Evolutionary conservation across 1,140 invertebrate genomes (phyloP).

Genomic region (Ectropis grisescens): DNA sequence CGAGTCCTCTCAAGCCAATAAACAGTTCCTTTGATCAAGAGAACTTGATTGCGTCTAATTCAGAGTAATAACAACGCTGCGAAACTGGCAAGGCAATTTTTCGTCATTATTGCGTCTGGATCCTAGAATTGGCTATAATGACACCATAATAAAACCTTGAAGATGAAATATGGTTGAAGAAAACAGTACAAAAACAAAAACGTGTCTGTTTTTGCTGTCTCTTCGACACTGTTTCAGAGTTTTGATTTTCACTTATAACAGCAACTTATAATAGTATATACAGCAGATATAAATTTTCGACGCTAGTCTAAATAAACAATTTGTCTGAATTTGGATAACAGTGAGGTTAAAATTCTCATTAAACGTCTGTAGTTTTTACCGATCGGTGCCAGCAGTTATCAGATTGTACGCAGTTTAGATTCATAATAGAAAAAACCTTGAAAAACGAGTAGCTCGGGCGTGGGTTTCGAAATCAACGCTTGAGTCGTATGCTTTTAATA

Average conservation of each 20-base stretch:
- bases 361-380: slow-evolving; percentile 31
- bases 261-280: too few species aligned
- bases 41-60: too few species aligned
- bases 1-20: too few species aligned
- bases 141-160: slow-evolving; percentile 14
- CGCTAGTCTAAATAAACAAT: too few species aligned
- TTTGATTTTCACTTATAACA: too few species aligned
- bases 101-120: slow-evolving; percentile 7
- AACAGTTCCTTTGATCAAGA: too few species aligned
- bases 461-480: slow-evolving; percentile 26
- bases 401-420: slow-evolving; percentile 14
- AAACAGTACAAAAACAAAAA: too few species aligned
- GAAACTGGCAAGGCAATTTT: slow-evolving; percentile 6
- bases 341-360: slow-evolving; percentile 32
- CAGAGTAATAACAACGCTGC: neutral
- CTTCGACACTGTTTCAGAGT: too few species aligned
- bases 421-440: slow-evolving; percentile 16
- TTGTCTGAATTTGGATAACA: too few species aligned
- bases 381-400: slow-evolving; percentile 26
- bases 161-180: slow-evolving; percentile 10
- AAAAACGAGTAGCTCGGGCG: slow-evolving; percentile 22
- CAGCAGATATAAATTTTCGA: too few species aligned
- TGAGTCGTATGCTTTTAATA: slow-evolving; percentile 18
- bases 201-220: too few species aligned
- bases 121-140: slow-evolving; percentile 8